phyloP scores from a whole-genome alignment of 2,797 vertebrate genomes.

The Sebastes hopkinsi region DNA sequence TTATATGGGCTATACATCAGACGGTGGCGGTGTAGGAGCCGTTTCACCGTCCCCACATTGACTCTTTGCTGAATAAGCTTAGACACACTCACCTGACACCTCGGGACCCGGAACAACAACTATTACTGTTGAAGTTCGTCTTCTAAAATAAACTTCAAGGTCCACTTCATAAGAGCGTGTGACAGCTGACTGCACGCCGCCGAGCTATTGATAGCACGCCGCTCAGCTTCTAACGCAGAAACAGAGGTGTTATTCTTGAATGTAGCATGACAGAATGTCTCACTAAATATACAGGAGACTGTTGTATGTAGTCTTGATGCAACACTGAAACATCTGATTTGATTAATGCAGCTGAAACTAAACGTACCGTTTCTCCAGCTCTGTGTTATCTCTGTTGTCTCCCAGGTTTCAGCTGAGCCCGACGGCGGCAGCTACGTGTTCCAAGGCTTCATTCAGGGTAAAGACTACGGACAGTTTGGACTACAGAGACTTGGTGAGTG shows the following conservation, averaged over 20 bases:
- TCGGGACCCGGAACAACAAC: constrained; percentile 4
- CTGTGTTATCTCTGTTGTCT: not conserved
- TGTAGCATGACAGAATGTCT: constrained; percentile 21
- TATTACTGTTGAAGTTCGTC: constrained; percentile 17
- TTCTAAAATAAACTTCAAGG: constrained; percentile 57
- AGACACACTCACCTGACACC: constrained; percentile 23
- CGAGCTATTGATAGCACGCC: constrained; percentile 55
- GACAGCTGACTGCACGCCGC: constrained; percentile 36
- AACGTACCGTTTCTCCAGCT: not conserved
- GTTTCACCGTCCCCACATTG: not conserved
- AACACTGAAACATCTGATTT: constrained; percentile 12
- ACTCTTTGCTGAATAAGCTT: constrained; percentile 41
- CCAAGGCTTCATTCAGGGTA: constrained; percentile 96
- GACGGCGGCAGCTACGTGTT: constrained; percentile 95
- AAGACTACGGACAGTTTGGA: constrained; percentile 97
- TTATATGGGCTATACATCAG: constrained; percentile 18
- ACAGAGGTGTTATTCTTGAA: constrained; percentile 49
- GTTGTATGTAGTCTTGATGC: constrained; percentile 21
- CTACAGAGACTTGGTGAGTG: constrained; percentile 92
- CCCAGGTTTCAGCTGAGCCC: constrained; percentile 93
- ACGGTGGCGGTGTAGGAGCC: not conserved
- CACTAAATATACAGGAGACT: constrained; percentile 30
- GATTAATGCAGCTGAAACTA: constrained; percentile 17
- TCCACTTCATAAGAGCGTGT: constrained; percentile 38
- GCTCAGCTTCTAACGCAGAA: constrained; percentile 15